phyloP scores from a whole-genome alignment of 2,888 invertebrate species.

The Tanypteryx hageni region DNA sequence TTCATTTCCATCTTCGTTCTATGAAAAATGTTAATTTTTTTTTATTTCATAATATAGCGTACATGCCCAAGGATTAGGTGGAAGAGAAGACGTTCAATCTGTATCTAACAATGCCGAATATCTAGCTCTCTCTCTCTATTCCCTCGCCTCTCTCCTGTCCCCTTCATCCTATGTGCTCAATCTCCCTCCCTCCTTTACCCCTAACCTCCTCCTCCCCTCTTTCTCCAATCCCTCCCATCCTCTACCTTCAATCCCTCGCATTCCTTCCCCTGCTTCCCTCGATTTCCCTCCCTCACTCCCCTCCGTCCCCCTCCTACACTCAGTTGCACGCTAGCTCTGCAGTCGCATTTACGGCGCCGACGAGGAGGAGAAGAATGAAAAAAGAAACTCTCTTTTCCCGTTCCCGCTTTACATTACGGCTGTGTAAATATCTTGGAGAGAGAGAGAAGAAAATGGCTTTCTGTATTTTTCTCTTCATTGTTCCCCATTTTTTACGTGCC shows the following conservation, averaged over 20 bases:
- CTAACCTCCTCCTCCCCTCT: neutral
- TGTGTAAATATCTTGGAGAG: slow-evolving; percentile 1
- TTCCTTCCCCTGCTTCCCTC: neutral
- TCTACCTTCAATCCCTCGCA: neutral
- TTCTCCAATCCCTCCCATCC: neutral
- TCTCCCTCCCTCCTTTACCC: neutral
- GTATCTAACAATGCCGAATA: no score
- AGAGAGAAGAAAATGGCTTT: neutral
- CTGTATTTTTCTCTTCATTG: neutral
- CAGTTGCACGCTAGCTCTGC: neutral
- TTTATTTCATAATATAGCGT: no score
- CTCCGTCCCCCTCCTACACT: neutral
- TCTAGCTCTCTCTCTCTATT: no score
- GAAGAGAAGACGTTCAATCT: no score
- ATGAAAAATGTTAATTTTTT: no score
- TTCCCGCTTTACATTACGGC: neutral
- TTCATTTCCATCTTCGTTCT: no score
- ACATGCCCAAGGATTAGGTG: no score
- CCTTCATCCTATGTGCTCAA: no score
- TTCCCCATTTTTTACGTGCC: neutral
- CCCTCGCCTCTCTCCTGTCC: no score
- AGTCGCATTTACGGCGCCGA: neutral
- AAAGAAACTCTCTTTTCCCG: neutral
- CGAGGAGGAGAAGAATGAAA: neutral
- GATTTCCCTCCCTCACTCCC: neutral